Conservation (phyloP, 1,140 invertebrate genomes). For the Aleiodes sp. region DNA sequence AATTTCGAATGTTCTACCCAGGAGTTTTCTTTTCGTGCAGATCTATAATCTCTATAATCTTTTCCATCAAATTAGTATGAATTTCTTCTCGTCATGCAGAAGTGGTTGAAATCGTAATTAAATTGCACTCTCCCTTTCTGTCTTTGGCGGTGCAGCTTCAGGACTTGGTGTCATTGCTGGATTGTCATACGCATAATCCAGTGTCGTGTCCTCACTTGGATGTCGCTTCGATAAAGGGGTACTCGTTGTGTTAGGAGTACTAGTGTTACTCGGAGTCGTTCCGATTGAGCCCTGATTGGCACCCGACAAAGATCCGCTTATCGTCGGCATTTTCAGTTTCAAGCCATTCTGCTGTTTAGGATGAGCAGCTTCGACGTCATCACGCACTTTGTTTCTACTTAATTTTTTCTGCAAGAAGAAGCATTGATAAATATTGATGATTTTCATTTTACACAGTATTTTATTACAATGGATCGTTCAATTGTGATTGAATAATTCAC, state of each 20-base stretch:
- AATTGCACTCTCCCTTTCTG: conserved; percentile 59
- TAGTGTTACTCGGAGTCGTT: conserved; percentile 65
- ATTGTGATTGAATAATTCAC: no score
- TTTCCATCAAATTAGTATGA: no score
- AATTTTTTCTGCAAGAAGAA: conserved; percentile 39
- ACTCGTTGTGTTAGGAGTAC: conserved; percentile 68
- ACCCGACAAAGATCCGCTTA: conserved; percentile 52
- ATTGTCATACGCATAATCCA: conserved; percentile 78
- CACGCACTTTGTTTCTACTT: conserved; percentile 44
- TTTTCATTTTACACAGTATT: background rate
- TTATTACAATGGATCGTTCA: background rate
- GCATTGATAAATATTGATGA: conserved; percentile 21
- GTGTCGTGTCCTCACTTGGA: conserved; percentile 73
- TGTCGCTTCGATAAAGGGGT: conserved; percentile 67
- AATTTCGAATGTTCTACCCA: no score
- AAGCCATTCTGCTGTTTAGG: conserved; percentile 46
- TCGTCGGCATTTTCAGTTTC: conserved; percentile 58
- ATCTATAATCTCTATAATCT: no score
- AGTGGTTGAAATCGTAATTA: conserved; percentile 34
- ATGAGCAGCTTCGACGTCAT: conserved; percentile 46
- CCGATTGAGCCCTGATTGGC: conserved; percentile 52
- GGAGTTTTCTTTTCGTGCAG: no score
- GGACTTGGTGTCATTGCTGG: conserved; percentile 73
- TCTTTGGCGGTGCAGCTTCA: conserved; percentile 51
- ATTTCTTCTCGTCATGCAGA: no score